A percentile compares a stretch with the other conserved stretches of the same genome.
Conservation (phyloP, 2,797 vertebrate species). For the Hyperoplus lanceolatus region DNA sequence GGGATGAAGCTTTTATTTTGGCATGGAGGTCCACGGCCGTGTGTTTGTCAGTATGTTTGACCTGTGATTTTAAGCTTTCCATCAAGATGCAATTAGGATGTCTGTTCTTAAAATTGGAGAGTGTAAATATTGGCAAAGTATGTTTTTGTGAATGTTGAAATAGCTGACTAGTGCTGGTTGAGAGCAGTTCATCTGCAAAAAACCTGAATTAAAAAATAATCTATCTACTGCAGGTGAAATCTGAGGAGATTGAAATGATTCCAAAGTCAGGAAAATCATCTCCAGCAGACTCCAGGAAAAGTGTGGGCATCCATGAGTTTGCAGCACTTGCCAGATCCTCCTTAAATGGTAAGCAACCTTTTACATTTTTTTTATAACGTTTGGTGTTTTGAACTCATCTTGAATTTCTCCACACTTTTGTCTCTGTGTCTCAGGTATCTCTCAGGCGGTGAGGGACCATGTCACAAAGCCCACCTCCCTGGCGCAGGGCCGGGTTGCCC, state of each 20-base stretch:
- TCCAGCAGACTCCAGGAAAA: conserved; percentile 87
- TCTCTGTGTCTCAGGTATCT: conserved; percentile 88
- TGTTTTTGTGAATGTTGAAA: neutral
- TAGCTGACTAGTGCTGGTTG: neutral
- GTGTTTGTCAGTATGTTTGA: conserved; percentile 6
- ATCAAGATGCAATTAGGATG: conserved; percentile 12
- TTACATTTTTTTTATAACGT: neutral
- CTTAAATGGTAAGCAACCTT: conserved; percentile 88
- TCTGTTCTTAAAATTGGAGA: conserved; percentile 4
- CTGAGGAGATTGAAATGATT: conserved; percentile 98
- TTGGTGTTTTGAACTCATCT: neutral
- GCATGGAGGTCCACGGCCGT: neutral
- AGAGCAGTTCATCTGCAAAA: neutral
- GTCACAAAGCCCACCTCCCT: conserved; percentile 98
- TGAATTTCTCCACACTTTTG: neutral
- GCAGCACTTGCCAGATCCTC: conserved; percentile 97
- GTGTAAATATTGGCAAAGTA: conserved; percentile 1
- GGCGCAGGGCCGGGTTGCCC: conserved; percentile 97
- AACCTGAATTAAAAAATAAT: neutral
- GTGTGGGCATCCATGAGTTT: conserved; percentile 97
- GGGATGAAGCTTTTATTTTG: conserved; percentile 14
- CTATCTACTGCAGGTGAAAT: conserved; percentile 90
- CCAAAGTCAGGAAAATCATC: conserved; percentile 92
- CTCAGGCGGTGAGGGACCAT: conserved; percentile 97
- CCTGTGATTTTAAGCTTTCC: conserved; percentile 20